Conservation (phyloP, 1,140 invertebrate species). For the Ceratina japonica region DNA sequence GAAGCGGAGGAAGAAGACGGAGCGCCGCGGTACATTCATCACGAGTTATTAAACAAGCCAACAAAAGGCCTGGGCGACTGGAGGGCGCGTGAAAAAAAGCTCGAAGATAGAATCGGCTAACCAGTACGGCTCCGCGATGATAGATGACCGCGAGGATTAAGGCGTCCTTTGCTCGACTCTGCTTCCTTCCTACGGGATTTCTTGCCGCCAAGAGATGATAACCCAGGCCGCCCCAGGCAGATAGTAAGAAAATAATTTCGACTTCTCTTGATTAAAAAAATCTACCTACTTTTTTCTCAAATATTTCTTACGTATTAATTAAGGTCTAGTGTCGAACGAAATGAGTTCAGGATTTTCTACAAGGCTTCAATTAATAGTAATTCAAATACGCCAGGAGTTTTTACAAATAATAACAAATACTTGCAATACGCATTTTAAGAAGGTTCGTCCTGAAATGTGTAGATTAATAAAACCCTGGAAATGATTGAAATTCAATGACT, state of each 20-base stretch:
- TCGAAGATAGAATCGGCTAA: slow-evolving; percentile 77
- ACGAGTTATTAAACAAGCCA: slow-evolving; percentile 78
- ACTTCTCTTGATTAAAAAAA: slow-evolving; percentile 11
- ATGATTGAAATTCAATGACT: too few relatives aligned
- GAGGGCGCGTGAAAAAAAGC: slow-evolving; percentile 38
- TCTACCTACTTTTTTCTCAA: background rate
- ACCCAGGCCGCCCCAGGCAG: background rate
- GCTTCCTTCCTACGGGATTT: slow-evolving; percentile 45
- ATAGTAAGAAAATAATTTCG: slow-evolving; percentile 38
- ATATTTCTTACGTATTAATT: background rate
- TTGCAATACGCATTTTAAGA: too few relatives aligned
- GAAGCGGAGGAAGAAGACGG: slow-evolving; percentile 55
- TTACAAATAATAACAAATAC: too few relatives aligned
- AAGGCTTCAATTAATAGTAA: too few relatives aligned
- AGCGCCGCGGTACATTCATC: slow-evolving; percentile 73
- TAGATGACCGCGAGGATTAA: slow-evolving; percentile 76
- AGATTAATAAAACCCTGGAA: too few relatives aligned
- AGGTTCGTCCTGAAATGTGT: too few relatives aligned
- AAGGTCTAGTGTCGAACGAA: background rate
- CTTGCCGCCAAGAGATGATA: slow-evolving; percentile 24
- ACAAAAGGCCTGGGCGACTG: slow-evolving; percentile 71
- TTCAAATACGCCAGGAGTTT: too few relatives aligned
- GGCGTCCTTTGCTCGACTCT: slow-evolving; percentile 25
- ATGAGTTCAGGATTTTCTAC: too few relatives aligned
- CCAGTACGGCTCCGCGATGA: slow-evolving; percentile 76